A percentile compares a stretch with the other conserved stretches of the same genome.
Evolutionary conservation across 2,113 vertebrate species (phyloP).

Genomic region (Salvelinus alpinus): DNA sequence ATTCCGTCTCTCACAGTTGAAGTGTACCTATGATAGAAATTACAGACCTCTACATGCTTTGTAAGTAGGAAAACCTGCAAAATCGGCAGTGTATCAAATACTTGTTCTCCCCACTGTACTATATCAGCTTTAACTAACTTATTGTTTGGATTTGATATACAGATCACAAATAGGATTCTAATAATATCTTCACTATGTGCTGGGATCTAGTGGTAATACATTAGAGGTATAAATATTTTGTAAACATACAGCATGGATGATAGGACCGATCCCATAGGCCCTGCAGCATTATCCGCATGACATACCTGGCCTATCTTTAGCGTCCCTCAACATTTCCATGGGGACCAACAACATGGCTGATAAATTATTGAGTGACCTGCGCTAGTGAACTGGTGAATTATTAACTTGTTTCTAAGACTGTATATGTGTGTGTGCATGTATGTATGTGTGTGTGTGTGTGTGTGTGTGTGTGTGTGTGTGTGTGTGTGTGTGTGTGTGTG

Average conservation of each 20-base stretch:
- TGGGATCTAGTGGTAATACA: neutral
- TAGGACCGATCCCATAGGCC: neutral
- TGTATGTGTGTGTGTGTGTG: too few relatives aligned
- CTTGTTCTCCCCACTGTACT: too few relatives aligned
- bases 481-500: too few relatives aligned
- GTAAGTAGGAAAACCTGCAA: too few relatives aligned
- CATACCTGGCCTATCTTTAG: slow-evolving; percentile 17
- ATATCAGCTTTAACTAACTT: neutral
- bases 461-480: too few relatives aligned
- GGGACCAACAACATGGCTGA: slow-evolving; percentile 24
- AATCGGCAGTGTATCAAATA: too few relatives aligned
- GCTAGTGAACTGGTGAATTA: slow-evolving; percentile 25
- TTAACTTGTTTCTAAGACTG: slow-evolving; percentile 31
- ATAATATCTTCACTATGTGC: neutral
- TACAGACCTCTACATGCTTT: too few relatives aligned
- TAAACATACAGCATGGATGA: neutral
- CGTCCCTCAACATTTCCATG: slow-evolving; percentile 23
- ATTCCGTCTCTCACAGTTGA: too few relatives aligned
- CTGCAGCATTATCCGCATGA: slow-evolving; percentile 1
- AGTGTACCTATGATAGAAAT: too few relatives aligned
- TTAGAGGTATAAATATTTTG: slow-evolving; percentile 17
- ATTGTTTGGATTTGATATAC: neutral
- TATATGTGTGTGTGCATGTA: neutral
- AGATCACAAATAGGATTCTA: neutral
- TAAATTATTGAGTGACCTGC: slow-evolving; percentile 46